A percentile compares a stretch with the other conserved stretches of the same genome.
These are phyloP conservation scores for Fratercula arctica DNA, from an alignment of 2,797 vertebrate genomes.

Conservation along the genomic window DNA sequence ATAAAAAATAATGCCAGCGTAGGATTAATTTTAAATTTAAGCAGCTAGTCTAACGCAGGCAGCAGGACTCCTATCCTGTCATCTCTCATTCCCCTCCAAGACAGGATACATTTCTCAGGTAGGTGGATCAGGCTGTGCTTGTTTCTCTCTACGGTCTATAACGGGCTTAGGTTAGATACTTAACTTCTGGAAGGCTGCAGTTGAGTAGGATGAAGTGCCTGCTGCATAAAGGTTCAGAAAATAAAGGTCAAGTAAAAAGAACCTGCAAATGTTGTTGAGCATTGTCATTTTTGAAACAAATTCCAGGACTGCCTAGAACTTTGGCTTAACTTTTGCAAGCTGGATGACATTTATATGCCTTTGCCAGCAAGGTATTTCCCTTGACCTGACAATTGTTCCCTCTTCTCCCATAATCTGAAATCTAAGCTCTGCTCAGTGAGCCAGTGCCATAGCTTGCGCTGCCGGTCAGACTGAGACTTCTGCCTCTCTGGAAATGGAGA, in stretches of 20 bases:
- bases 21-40: background rate
- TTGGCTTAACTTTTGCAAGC: background rate
- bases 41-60: background rate
- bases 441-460: background rate
- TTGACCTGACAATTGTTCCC: background rate
- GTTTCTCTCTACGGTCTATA: background rate
- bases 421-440: background rate
- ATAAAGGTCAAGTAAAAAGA: slow-evolving; percentile 27
- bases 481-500: background rate
- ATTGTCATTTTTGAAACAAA: background rate
- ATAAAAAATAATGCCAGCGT: background rate
- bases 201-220: background rate
- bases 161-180: background rate
- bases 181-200: background rate
- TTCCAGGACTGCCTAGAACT: background rate
- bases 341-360: background rate
- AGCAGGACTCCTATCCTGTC: background rate
- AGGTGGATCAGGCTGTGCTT: background rate
- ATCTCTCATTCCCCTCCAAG: background rate
- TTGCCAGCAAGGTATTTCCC: background rate
- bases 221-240: background rate
- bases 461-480: background rate
- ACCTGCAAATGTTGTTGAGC: background rate
- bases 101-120: background rate
- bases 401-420: background rate